Conservation (phyloP, 2,113 vertebrate genomes). For the Rhinoptilus africanus region DNA sequence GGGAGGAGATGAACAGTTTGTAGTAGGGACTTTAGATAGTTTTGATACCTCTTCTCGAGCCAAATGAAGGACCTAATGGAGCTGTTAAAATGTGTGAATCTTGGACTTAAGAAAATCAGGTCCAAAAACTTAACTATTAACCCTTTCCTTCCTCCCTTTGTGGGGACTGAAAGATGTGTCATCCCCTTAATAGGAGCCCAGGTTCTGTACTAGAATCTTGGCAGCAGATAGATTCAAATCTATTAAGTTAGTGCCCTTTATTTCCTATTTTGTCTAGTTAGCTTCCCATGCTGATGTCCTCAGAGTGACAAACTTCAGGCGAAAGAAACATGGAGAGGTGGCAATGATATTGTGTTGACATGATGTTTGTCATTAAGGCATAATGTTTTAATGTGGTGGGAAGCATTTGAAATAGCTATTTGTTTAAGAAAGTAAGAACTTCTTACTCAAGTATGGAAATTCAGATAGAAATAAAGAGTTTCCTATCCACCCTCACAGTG, state of each 20-base stretch:
- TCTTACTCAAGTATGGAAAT: neutral
- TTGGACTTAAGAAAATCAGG: rapidly evolving
- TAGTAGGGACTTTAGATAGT: neutral
- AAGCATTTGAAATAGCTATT: neutral
- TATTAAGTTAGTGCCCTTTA: neutral
- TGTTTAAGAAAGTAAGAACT: neutral
- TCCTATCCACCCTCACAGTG: neutral
- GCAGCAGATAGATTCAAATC: neutral
- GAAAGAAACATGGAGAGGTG: neutral
- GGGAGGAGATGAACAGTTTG: neutral
- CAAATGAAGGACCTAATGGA: neutral
- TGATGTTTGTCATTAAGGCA: neutral
- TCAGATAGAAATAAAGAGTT: neutral
- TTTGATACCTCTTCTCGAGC: neutral
- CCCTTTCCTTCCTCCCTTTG: neutral
- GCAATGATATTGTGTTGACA: neutral
- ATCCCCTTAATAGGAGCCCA: neutral
- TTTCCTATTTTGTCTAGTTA: neutral
- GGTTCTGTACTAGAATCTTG: neutral
- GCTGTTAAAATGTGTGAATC: neutral
- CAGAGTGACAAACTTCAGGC: neutral
- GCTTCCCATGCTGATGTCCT: neutral
- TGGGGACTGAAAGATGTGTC: neutral
- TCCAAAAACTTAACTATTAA: neutral
- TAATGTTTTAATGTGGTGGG: neutral